phyloP scores from a whole-genome alignment of 2,113 vertebrate species.

The Nycticebus coucang region DNA sequence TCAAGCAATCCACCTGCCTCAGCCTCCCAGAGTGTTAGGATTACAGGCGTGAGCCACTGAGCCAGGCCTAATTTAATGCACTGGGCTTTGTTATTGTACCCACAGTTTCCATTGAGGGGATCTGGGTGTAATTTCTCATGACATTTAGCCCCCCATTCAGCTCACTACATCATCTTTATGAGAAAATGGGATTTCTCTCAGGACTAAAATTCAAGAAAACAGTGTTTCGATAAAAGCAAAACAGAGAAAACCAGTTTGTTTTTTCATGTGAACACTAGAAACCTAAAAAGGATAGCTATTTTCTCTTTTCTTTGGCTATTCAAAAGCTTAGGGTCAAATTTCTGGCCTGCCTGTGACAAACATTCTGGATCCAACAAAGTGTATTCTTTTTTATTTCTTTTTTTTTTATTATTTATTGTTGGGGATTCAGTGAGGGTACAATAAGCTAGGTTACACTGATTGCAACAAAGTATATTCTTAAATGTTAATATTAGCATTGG shows the following conservation, averaged over 20 bases:
- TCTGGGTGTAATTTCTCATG: background rate
- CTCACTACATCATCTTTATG: background rate
- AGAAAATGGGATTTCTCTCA: background rate
- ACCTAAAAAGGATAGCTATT: background rate
- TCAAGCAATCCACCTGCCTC: too few species aligned
- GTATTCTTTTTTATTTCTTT: too few species aligned
- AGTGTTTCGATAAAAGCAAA: background rate
- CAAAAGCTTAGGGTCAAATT: background rate
- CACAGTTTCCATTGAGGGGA: background rate
- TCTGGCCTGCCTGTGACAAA: background rate
- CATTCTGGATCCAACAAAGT: background rate
- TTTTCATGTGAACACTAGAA: background rate
- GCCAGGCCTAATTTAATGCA: background rate
- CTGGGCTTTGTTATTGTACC: background rate
- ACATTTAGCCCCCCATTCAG: background rate
- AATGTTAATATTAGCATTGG: background rate
- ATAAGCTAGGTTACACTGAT: too few species aligned
- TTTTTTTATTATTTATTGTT: too few species aligned
- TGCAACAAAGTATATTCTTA: background rate
- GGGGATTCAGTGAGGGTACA: too few species aligned
- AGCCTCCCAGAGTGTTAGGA: too few species aligned
- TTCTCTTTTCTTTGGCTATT: background rate
- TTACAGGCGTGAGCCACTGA: background rate
- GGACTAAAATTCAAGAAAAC: conserved; percentile 31
- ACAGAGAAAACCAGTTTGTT: background rate